These are phyloP conservation scores for Gouania willdenowi DNA, from an alignment of 2,797 vertebrate species.

Conservation along the genomic window DNA sequence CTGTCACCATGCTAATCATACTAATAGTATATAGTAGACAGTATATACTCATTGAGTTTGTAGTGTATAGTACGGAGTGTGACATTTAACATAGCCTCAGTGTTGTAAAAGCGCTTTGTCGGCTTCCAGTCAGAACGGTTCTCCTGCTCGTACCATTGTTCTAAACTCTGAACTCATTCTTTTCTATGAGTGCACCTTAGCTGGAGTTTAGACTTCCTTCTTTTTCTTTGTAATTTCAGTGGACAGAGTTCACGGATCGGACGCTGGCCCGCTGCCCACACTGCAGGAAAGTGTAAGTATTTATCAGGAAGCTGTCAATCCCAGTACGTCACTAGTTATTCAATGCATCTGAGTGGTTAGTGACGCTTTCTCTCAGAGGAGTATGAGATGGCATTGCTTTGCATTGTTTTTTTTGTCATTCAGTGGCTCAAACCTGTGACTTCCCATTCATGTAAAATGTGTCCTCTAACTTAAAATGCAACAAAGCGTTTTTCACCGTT, in stretches of 20 bases:
- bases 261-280: slow-evolving; percentile 91
- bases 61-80: no score
- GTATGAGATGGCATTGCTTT: background rate
- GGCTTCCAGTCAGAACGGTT: no score
- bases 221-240: slow-evolving; percentile 70
- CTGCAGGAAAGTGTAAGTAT: slow-evolving; percentile 94
- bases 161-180: background rate
- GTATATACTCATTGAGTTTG: no score
- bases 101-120: no score
- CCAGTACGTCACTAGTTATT: background rate
- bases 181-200: background rate
- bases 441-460: background rate
- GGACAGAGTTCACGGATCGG: slow-evolving; percentile 93
- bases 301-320: slow-evolving; percentile 13
- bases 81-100: no score
- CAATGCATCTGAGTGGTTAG: background rate
- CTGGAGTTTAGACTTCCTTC: slow-evolving; percentile 1
- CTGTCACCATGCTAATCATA: no score
- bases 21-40: no score
- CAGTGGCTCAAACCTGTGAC: background rate
- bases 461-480: background rate
- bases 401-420: background rate
- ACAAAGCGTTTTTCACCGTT: background rate
- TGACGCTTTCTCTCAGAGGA: background rate
- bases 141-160: no score